phyloP scores from a whole-genome alignment of 2,888 invertebrate species.

The Scaptomyza tumidula region DNA sequence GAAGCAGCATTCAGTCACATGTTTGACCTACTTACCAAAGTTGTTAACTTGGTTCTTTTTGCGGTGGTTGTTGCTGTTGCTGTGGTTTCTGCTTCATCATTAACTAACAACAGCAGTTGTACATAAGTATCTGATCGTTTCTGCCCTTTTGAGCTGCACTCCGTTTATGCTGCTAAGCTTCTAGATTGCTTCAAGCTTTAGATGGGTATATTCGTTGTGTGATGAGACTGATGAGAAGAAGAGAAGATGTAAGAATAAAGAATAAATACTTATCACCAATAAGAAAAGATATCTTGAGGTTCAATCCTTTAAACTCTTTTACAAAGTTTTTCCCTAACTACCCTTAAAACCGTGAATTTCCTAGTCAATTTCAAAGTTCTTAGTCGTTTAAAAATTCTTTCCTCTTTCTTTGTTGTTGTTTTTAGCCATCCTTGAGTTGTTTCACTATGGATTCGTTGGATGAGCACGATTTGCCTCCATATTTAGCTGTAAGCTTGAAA shows the following conservation, averaged over 20 bases:
- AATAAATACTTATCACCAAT: too few species aligned
- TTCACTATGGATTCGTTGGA: conserved; percentile 22
- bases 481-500: conserved; percentile 72
- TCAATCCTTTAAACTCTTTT: too few species aligned
- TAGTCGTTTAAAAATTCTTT: not conserved
- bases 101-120: conserved; percentile 17
- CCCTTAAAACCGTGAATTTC: conserved; percentile 7
- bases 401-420: not conserved
- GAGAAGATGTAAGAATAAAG: too few species aligned
- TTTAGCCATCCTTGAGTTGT: conserved; percentile 1
- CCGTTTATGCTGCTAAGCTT: conserved; percentile 17
- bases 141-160: conserved; percentile 43
- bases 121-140: conserved; percentile 20
- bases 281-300: too few species aligned
- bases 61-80: not conserved
- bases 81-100: conserved; percentile 23
- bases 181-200: not conserved
- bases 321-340: too few species aligned
- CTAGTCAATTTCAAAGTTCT: not conserved
- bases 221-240: too few species aligned
- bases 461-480: conserved; percentile 59
- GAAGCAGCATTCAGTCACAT: conserved; percentile 14
- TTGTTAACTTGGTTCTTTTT: conserved; percentile 9
- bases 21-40: conserved; percentile 49
- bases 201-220: conserved; percentile 6